Evolutionary conservation across 2,113 vertebrate species (phyloP).

Genomic region (Neotragus pygmaeus): DNA sequence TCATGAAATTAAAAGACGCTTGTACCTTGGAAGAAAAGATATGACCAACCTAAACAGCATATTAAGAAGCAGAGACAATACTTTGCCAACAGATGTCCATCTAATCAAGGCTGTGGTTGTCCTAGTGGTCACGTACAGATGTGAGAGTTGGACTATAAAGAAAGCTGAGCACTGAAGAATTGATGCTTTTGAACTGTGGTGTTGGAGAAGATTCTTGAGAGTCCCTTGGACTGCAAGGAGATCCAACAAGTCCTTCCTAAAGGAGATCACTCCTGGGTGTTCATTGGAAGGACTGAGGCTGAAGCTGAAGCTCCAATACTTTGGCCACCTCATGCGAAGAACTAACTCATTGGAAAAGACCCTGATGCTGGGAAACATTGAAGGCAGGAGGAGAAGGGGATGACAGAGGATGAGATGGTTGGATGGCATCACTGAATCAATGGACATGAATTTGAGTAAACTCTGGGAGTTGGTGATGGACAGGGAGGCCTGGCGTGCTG

Average conservation of each 20-base stretch:
- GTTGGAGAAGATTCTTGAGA: not conserved
- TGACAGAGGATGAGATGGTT: not conserved
- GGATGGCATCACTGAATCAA: not conserved
- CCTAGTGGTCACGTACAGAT: not conserved
- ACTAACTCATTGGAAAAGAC: not conserved
- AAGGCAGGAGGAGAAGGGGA: not conserved
- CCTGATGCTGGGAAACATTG: not conserved
- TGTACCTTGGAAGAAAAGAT: not conserved
- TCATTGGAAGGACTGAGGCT: not conserved
- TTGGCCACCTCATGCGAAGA: not conserved
- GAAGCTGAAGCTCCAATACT: not conserved
- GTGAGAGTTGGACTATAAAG: not conserved
- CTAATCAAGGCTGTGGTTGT: not conserved
- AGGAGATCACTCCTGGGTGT: accelerated
- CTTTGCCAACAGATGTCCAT: not conserved
- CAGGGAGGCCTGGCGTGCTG: not conserved
- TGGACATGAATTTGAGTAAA: not conserved
- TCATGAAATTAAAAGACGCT: not conserved
- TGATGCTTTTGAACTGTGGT: not conserved
- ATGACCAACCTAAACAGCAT: not conserved
- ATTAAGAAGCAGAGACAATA: not conserved
- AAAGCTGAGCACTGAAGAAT: too few relatives aligned
- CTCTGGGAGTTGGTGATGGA: not conserved
- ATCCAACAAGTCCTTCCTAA: not conserved
- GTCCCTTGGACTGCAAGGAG: not conserved